Percentiles rank a stretch among this genome's conserved stretches.
Evolutionary conservation across 2,797 vertebrate species (phyloP).

Genomic region (Macroramphosus scolopax): DNA sequence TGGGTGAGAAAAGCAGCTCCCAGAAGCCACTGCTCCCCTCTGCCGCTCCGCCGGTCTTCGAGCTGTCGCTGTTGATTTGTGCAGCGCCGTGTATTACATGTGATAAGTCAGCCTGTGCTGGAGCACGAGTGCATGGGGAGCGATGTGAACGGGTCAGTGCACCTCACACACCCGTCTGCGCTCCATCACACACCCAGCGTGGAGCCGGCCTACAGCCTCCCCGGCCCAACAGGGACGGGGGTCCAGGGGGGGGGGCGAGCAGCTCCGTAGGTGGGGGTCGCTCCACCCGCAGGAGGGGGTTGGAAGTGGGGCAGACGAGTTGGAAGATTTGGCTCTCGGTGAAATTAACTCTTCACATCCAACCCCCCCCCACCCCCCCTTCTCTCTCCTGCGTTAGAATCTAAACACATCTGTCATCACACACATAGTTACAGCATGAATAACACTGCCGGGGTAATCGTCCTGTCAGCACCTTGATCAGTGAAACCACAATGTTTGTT

Average conservation of each 20-base stretch:
- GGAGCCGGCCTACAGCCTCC: slow-evolving; percentile 72
- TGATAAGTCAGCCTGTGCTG: slow-evolving; percentile 55
- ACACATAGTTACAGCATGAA: slow-evolving; percentile 18
- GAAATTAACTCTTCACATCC: slow-evolving; percentile 44
- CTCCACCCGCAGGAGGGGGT: slow-evolving; percentile 44
- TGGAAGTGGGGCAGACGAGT: slow-evolving; percentile 44
- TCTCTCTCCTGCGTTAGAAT: slow-evolving; percentile 4
- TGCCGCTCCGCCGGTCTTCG: slow-evolving; percentile 16
- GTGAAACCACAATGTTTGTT: slow-evolving; percentile 26
- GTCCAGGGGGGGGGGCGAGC: slow-evolving; percentile 30
- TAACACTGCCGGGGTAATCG: slow-evolving; percentile 18
- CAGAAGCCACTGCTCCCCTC: slow-evolving; percentile 43
- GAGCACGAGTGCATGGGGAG: slow-evolving; percentile 59
- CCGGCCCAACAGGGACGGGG: slow-evolving; percentile 36
- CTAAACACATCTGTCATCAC: slow-evolving; percentile 34
- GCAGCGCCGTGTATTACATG: slow-evolving; percentile 50
- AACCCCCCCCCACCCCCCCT: background rate
- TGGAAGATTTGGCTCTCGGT: slow-evolving; percentile 36
- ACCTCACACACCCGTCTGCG: slow-evolving; percentile 88
- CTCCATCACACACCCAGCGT: slow-evolving; percentile 87
- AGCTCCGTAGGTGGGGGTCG: slow-evolving; percentile 58
- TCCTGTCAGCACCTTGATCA: slow-evolving; percentile 23
- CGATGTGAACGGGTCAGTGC: slow-evolving; percentile 80
- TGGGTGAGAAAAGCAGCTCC: slow-evolving; percentile 44
- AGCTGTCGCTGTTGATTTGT: slow-evolving; percentile 55